Percentiles rank a stretch among this genome's conserved stretches.
phyloP scores from a whole-genome alignment of 2,113 vertebrate genomes.

The Crocuta crocuta region DNA sequence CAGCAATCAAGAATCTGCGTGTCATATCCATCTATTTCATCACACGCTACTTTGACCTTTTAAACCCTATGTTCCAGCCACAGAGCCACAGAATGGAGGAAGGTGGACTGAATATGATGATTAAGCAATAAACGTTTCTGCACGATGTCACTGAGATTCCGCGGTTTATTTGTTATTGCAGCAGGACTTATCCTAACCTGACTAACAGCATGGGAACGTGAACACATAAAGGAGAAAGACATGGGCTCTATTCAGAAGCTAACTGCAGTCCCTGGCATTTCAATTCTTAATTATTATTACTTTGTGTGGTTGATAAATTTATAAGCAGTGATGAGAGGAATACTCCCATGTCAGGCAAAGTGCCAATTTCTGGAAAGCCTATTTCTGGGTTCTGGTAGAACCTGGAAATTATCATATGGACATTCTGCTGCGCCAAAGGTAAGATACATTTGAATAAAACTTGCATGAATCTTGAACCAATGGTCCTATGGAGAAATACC shows the following conservation, averaged over 20 bases:
- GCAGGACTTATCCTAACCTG: not conserved
- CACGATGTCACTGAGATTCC: not conserved
- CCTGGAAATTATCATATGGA: not conserved
- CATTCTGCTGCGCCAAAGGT: not conserved
- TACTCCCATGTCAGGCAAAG: not conserved
- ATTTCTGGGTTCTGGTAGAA: not conserved
- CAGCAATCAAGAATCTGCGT: conserved; percentile 10
- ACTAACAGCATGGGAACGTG: not conserved
- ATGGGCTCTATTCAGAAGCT: not conserved
- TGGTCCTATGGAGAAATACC: not conserved
- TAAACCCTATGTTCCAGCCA: not conserved
- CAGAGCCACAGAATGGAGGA: not conserved
- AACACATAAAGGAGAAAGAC: not conserved
- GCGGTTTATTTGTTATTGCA: not conserved
- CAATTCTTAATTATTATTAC: not conserved
- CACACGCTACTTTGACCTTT: not conserved
- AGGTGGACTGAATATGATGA: not conserved
- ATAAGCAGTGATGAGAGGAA: not conserved
- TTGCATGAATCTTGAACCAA: not conserved
- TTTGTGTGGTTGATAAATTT: conserved; percentile 27
- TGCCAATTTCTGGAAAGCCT: not conserved
- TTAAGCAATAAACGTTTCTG: not conserved
- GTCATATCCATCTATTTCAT: not conserved
- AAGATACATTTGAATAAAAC: not conserved
- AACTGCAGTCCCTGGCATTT: conserved; percentile 12